phyloP scores from a whole-genome alignment of 2,888 invertebrate genomes.

The Cerceris ruficornis region DNA sequence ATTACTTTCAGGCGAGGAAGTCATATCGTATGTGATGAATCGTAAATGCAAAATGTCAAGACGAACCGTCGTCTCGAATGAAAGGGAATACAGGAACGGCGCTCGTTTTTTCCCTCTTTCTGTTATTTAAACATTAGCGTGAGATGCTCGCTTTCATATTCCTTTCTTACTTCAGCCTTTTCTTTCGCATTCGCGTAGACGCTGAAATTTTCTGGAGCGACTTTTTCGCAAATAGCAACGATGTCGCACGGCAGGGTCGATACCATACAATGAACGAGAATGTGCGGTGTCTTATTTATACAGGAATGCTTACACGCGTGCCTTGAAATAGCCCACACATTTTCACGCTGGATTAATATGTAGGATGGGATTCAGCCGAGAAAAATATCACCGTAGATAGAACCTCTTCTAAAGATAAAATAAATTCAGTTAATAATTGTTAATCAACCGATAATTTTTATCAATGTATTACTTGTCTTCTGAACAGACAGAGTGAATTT shows the following conservation, averaged over 20 bases:
- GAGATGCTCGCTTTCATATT: conserved; percentile 20
- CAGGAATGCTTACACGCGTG: not conserved
- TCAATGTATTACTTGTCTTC: no score
- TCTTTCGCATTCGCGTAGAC: not conserved
- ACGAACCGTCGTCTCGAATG: conserved; percentile 25
- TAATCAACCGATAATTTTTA: no score
- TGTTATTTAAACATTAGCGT: conserved; percentile 37
- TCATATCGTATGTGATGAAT: conserved; percentile 23
- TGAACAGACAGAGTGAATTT: no score
- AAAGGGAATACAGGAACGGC: conserved; percentile 20
- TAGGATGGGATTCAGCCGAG: no score
- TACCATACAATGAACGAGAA: conserved; percentile 26
- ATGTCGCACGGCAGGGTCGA: conserved; percentile 39
- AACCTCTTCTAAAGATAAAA: no score
- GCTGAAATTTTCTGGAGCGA: conserved; percentile 37
- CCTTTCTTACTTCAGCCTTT: conserved; percentile 12
- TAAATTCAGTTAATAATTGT: no score
- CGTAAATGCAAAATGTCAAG: conserved; percentile 37
- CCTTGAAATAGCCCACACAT: not conserved
- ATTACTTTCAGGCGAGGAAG: conserved; percentile 29
- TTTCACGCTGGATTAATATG: not conserved
- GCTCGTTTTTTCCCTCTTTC: conserved; percentile 28
- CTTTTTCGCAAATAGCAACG: conserved; percentile 28
- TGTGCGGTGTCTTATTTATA: not conserved
- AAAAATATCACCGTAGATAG: no score